Evolutionary conservation across 2,888 invertebrate genomes (phyloP).

Genomic region (Meiosimyza decipiens): DNA sequence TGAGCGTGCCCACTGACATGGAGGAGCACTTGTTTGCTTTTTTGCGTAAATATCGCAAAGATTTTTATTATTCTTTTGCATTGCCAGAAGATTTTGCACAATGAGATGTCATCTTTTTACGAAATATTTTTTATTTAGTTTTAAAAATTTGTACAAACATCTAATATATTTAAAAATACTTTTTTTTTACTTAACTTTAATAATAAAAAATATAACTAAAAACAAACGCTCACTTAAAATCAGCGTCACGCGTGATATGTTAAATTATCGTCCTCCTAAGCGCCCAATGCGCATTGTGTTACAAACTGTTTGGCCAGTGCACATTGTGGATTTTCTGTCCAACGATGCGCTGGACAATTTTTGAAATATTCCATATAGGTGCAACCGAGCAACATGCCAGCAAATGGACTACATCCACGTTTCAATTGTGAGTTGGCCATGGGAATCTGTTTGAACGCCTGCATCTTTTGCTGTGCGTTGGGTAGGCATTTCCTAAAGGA

Average conservation of each 20-base stretch:
- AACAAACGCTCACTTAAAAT: slow-evolving; percentile 4
- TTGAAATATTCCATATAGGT: slow-evolving; percentile 65
- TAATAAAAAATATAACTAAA: slow-evolving; percentile 18
- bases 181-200: background rate
- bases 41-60: slow-evolving; percentile 50
- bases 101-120: background rate
- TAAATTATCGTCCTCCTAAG: slow-evolving; percentile 41
- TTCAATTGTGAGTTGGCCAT: slow-evolving; percentile 40
- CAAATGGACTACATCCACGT: slow-evolving; percentile 59
- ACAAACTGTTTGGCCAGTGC: slow-evolving; percentile 60
- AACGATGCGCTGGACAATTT: slow-evolving; percentile 61
- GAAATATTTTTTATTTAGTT: slow-evolving; percentile 12
- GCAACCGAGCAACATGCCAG: slow-evolving; percentile 62
- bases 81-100: slow-evolving; percentile 54
- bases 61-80: slow-evolving; percentile 52
- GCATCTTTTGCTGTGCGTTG: slow-evolving; percentile 52
- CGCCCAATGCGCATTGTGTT: slow-evolving; percentile 58
- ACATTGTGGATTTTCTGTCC: slow-evolving; percentile 59
- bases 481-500: slow-evolving; percentile 59
- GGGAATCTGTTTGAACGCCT: slow-evolving; percentile 50
- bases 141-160: background rate
- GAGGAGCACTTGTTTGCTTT: slow-evolving; percentile 52
- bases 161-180: too few relatives aligned
- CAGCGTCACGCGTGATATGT: slow-evolving; percentile 21
- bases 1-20: slow-evolving; percentile 40